These are phyloP conservation scores for Proteles cristata DNA, from an alignment of 2,113 vertebrate genomes.

Conservation along the genomic window DNA sequence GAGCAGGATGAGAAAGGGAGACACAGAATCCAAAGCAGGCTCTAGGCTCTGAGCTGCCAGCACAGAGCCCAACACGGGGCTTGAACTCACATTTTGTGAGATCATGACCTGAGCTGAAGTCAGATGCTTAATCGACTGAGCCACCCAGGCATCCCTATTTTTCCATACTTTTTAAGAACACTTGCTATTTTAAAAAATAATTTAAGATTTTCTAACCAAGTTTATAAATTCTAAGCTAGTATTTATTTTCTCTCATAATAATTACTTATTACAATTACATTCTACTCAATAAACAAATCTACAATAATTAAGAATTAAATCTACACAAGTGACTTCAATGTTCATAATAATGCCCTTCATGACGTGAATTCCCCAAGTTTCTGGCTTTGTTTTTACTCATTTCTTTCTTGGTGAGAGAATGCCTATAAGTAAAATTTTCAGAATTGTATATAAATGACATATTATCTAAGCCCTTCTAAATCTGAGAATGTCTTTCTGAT, in stretches of 20 bases:
- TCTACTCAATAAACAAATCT: conserved; percentile 48
- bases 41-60: neutral
- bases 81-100: neutral
- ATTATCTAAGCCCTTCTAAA: conserved; percentile 51
- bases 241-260: conserved; percentile 44
- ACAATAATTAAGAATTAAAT: conserved; percentile 52
- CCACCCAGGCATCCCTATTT: neutral
- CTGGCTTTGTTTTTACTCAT: neutral
- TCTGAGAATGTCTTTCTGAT: conserved; percentile 52
- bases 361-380: neutral
- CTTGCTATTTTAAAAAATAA: conserved; percentile 12
- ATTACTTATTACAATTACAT: conserved; percentile 20
- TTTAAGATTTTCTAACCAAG: conserved; percentile 32
- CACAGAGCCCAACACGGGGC: neutral
- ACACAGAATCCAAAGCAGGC: neutral
- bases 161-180: neutral
- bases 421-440: neutral
- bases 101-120: neutral
- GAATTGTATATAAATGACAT: neutral
- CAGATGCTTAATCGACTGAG: neutral
- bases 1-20: neutral
- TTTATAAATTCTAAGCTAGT: conserved; percentile 44
- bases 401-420: conserved; percentile 30
- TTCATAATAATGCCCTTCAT: neutral
- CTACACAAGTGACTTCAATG: neutral